Conservation (phyloP, 1,140 invertebrate species). For the Leptinotarsa lineolata region DNA sequence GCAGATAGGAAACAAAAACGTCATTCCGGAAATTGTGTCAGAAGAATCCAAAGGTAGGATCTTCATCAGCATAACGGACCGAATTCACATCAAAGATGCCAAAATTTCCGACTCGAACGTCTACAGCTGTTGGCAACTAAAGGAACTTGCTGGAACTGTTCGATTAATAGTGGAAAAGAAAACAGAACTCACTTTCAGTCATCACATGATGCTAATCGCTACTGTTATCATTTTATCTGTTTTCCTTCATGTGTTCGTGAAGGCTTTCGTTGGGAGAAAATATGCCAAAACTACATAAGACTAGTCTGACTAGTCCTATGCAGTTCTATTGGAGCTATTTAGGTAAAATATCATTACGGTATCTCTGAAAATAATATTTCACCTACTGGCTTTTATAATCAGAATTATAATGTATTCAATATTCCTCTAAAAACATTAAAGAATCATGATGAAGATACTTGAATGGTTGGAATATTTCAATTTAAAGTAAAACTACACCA, state of each 20-base stretch:
- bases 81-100: slow-evolving; percentile 58
- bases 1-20: slow-evolving; percentile 57
- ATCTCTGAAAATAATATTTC: too few species aligned
- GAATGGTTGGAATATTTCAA: too few species aligned
- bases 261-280: slow-evolving; percentile 57
- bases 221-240: slow-evolving; percentile 56
- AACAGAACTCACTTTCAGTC: slow-evolving; percentile 59
- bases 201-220: slow-evolving; percentile 59
- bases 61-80: slow-evolving; percentile 56
- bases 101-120: slow-evolving; percentile 59
- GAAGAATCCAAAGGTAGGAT: slow-evolving; percentile 57
- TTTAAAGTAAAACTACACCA: too few species aligned
- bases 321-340: too few species aligned
- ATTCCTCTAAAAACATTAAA: too few species aligned
- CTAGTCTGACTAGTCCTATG: too few species aligned
- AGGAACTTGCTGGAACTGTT: slow-evolving; percentile 64
- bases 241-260: slow-evolving; percentile 58
- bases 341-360: too few species aligned
- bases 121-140: slow-evolving; percentile 71
- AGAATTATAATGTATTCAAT: too few species aligned
- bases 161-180: slow-evolving; percentile 61
- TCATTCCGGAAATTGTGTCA: slow-evolving; percentile 54
- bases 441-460: too few species aligned
- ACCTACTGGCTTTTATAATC: too few species aligned
- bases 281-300: slow-evolving; percentile 34